These are phyloP conservation scores for Cheilosia grossa DNA, from an alignment of 2,888 invertebrate genomes.

Conservation along the genomic window DNA sequence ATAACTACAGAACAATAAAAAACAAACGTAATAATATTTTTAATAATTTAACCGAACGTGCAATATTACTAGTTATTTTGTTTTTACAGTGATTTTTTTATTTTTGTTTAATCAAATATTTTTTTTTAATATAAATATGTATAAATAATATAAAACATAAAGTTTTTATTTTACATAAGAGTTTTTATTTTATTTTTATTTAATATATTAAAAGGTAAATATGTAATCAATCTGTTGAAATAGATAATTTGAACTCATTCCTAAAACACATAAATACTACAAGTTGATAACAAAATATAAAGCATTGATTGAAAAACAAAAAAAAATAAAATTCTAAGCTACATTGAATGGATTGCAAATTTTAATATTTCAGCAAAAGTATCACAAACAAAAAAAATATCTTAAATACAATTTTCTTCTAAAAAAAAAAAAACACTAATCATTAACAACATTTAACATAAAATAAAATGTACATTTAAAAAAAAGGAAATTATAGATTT, in stretches of 20 bases:
- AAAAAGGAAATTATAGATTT: slow-evolving; percentile 32
- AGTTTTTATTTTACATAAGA: slow-evolving; percentile 40
- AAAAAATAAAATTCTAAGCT: slow-evolving; percentile 32
- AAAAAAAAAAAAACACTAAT: slow-evolving; percentile 43
- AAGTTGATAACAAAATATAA: slow-evolving; percentile 73
- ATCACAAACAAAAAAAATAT: slow-evolving; percentile 40
- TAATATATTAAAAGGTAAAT: slow-evolving; percentile 60
- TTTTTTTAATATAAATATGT: slow-evolving; percentile 44
- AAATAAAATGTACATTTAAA: slow-evolving; percentile 60
- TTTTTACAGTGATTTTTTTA: slow-evolving; percentile 76
- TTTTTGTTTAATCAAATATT: slow-evolving; percentile 60
- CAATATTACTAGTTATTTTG: slow-evolving; percentile 83
- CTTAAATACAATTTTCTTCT: slow-evolving; percentile 26
- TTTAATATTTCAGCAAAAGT: slow-evolving; percentile 36
- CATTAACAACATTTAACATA: slow-evolving; percentile 47
- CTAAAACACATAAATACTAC: slow-evolving; percentile 56
- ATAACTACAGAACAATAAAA: slow-evolving; percentile 67
- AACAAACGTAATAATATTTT: slow-evolving; percentile 66
- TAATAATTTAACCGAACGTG: slow-evolving; percentile 82
- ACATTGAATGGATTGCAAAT: slow-evolving; percentile 40
- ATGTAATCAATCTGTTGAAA: slow-evolving; percentile 69
- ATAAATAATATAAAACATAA: slow-evolving; percentile 46
- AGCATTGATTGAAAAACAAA: slow-evolving; percentile 76
- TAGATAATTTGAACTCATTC: slow-evolving; percentile 69
- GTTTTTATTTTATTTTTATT: slow-evolving; percentile 32